phyloP scores from a whole-genome alignment of 2,888 invertebrate species.

The Cinara cedri region DNA sequence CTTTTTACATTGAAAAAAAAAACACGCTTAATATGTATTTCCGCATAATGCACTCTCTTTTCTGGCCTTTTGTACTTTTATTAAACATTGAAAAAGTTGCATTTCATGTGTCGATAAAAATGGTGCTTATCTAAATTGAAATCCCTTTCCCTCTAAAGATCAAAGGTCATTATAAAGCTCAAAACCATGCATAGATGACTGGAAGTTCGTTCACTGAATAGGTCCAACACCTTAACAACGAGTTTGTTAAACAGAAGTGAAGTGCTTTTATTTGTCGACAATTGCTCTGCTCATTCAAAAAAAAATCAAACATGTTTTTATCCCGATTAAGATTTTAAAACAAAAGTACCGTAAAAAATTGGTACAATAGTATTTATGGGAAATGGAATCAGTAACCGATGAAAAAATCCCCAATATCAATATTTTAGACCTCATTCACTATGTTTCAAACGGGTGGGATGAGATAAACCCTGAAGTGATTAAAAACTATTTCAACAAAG shows the following conservation, averaged over 20 bases:
- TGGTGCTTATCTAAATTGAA: too few relatives aligned
- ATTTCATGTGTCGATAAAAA: too few relatives aligned
- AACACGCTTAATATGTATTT: too few relatives aligned
- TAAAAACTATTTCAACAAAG: conserved; percentile 15
- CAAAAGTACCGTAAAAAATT: background rate
- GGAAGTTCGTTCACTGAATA: conserved; percentile 21
- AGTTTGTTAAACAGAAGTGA: conserved; percentile 59
- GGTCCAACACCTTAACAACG: conserved; percentile 7
- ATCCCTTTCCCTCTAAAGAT: conserved; percentile 61
- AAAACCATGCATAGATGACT: conserved; percentile 59
- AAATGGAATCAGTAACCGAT: background rate
- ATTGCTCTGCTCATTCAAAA: conserved; percentile 60
- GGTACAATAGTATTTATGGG: background rate
- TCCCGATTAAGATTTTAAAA: conserved; percentile 19
- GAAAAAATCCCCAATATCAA: conserved; percentile 1
- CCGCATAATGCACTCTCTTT: too few relatives aligned
- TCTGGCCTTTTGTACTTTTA: too few relatives aligned
- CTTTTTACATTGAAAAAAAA: too few relatives aligned
- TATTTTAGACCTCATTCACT: conserved; percentile 2
- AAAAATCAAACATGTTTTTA: conserved; percentile 59
- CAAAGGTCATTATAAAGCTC: conserved; percentile 60
- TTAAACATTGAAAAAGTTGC: too few relatives aligned
- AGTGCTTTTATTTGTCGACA: conserved; percentile 61
- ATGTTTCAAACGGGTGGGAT: conserved; percentile 11
- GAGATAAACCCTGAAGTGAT: conserved; percentile 2